Base-by-base conservation (phyloP, 2,797 vertebrate genomes). In the Carcharodon carcharias region DNA sequence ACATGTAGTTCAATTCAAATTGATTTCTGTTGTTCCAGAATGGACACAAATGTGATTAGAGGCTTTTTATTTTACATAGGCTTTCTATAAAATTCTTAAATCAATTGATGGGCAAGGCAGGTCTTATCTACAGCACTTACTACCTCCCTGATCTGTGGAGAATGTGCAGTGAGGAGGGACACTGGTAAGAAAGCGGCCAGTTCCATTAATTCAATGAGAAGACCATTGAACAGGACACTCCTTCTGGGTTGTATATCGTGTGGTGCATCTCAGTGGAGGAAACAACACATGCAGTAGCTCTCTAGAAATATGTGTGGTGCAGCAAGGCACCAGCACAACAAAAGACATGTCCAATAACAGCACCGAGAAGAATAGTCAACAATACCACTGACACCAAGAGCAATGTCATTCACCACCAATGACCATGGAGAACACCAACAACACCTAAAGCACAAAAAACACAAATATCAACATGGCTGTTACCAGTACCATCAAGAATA, bases 11-110 rank as follows among this genome's bases (percentile, higher is more conserved):
- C 98, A 97, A 98, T 98, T 97, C 97, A 98, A 98, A 98, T 98
- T 98, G 98, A 98, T 98, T 98, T 98, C 98, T 97, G 6, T 97
- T 97, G 97, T 96, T 97, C 97, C 97, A 97, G 97, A 98, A 98
- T 98, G 98, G 98, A 98, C 98, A 98, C 98, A 98, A 98, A 98
- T 97, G 98, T 98, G 98, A 98, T 98, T 98, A 98, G 97, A 97
- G 97, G 97, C 98, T 98, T 98, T 98, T 98, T 98, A 98, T 98
- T 98, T 98, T 97, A 97, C 97, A 97, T 97, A 98, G 97, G 97
- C 97, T 97, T 97, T 98, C 98, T 97, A 97, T 97, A 97, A 98
- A 98, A 98, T 97, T 97, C 97, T 97, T 97, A 97, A 97, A 97
- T 97, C 97, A 98, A 98, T 98, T 97, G 97, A 97, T 95, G 96